Conservation (phyloP, 2,888 invertebrate species). For the Tethea ocularis region DNA sequence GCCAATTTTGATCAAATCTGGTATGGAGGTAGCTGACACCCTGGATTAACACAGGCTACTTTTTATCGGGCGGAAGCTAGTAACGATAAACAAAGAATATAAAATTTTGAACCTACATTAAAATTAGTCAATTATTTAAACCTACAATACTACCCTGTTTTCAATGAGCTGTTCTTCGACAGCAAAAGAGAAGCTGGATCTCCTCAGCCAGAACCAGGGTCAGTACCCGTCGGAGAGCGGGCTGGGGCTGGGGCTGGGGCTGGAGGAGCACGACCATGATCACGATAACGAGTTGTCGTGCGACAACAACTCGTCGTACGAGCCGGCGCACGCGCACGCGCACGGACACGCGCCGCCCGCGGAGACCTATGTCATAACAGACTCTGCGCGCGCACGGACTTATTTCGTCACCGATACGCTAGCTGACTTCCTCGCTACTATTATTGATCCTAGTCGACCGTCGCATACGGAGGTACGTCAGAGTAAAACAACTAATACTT, state of each 20-base stretch:
- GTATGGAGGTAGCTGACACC: no score
- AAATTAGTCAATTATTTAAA: no score
- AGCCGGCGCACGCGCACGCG: conserved; percentile 8
- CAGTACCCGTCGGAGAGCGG: conserved; percentile 43
- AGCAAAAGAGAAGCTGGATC: conserved; percentile 65
- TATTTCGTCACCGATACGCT: conserved; percentile 68
- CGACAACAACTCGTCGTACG: conserved; percentile 31
- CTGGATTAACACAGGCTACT: no score
- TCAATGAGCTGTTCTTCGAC: conserved; percentile 5
- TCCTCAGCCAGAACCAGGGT: conserved; percentile 29
- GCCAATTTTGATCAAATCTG: no score
- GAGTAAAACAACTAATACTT: no score
- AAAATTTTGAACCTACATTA: no score
- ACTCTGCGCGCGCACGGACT: conserved; percentile 55
- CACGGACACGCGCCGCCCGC: conserved; percentile 17
- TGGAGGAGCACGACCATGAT: conserved; percentile 28
- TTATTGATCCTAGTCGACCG: conserved; percentile 42
- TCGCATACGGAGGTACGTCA: conserved; percentile 18
- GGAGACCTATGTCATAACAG: conserved; percentile 76
- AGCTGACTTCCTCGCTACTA: conserved; percentile 50
- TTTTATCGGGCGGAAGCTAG: no score
- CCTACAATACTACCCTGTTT: neutral
- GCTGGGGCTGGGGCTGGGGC: conserved; percentile 34
- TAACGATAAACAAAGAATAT: no score
- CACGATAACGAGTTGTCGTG: conserved; percentile 35